These are phyloP conservation scores for Mythimna ferrago DNA, from an alignment of 2,888 invertebrate species.

Conservation along the genomic window DNA sequence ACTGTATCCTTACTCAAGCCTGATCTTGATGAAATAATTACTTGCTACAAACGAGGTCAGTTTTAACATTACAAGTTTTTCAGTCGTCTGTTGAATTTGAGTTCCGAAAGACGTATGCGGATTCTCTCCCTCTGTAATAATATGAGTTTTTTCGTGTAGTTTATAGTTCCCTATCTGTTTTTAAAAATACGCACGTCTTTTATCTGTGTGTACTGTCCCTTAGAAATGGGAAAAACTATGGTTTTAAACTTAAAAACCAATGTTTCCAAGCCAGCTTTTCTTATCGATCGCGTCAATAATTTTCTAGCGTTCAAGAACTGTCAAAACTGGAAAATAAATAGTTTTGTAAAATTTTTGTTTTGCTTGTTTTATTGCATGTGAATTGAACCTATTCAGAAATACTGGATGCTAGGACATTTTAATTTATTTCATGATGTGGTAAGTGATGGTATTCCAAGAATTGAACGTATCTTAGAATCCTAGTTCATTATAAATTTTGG, in stretches of 20 bases:
- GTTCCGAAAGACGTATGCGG: too few relatives aligned
- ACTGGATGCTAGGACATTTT: conserved; percentile 22
- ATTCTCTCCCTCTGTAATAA: too few relatives aligned
- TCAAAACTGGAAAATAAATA: conserved; percentile 54
- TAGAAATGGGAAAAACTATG: not conserved
- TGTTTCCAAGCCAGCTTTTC: conserved; percentile 12
- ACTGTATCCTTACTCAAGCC: too few relatives aligned
- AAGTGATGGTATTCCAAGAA: conserved; percentile 15
- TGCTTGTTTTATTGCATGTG: conserved; percentile 19
- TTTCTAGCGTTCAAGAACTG: conserved; percentile 17
- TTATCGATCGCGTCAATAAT: conserved; percentile 38
- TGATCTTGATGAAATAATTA: too few relatives aligned
- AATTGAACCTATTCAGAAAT: conserved; percentile 8
- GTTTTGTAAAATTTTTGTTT: conserved; percentile 36
- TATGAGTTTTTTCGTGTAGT: too few relatives aligned
- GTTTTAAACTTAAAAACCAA: conserved; percentile 3
- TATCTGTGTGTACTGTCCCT: not conserved
- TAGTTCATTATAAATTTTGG: not conserved
- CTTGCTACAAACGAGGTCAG: too few relatives aligned
- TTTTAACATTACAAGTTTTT: too few relatives aligned
- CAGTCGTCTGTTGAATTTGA: too few relatives aligned
- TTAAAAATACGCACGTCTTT: too few relatives aligned
- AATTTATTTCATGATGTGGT: conserved; percentile 57
- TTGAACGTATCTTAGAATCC: not conserved
- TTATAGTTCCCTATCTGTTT: too few relatives aligned